Evolutionary conservation across 2,888 invertebrate genomes (phyloP).

Genomic region (Polyommatus icarus): DNA sequence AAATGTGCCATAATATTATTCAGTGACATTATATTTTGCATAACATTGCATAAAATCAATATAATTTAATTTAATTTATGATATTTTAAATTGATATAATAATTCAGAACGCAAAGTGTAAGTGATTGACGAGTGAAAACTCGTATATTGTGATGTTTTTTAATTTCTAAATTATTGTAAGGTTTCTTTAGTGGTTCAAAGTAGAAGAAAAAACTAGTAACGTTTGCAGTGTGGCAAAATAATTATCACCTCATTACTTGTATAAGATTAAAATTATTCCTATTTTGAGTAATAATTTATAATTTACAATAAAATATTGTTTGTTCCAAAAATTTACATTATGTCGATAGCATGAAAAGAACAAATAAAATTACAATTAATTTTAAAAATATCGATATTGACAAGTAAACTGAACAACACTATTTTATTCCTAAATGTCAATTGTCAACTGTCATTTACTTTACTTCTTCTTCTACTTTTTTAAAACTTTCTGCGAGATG

Average conservation of each 20-base stretch:
- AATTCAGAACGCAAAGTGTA: slow-evolving; percentile 16
- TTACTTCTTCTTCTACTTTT: neutral
- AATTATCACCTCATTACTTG: neutral
- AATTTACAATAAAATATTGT: too few relatives aligned
- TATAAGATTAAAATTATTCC: neutral
- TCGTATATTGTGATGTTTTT: slow-evolving; percentile 1
- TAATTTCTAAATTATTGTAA: slow-evolving; percentile 11
- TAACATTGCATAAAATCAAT: neutral
- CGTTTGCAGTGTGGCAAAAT: neutral
- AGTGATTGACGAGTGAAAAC: neutral
- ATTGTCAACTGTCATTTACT: neutral
- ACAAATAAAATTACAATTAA: neutral
- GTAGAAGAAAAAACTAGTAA: neutral
- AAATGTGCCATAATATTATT: neutral
- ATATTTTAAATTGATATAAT: neutral
- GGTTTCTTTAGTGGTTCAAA: neutral
- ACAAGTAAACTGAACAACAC: neutral
- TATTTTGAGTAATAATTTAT: neutral
- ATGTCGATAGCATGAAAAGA: too few relatives aligned
- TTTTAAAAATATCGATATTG: neutral
- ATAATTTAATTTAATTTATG: neutral
- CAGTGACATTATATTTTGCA: neutral
- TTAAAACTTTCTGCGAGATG: neutral
- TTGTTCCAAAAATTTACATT: too few relatives aligned
- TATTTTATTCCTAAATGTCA: neutral